Conservation (phyloP, 2,113 vertebrate genomes). For the Phrynosoma blainvillii region DNA sequence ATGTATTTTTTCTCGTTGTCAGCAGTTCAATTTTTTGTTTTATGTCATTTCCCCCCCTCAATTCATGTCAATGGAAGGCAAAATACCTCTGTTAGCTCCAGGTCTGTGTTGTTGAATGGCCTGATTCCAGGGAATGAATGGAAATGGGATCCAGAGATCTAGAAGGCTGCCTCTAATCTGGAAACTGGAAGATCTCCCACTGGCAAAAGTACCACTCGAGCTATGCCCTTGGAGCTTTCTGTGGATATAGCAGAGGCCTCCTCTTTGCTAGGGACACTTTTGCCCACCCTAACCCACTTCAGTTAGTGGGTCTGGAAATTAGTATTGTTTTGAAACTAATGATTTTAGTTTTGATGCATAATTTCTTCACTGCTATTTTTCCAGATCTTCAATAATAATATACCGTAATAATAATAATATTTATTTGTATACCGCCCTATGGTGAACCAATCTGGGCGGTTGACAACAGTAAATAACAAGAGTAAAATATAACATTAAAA, state of each 20-base stretch:
- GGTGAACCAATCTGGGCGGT: too few relatives aligned
- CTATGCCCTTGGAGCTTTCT: not conserved
- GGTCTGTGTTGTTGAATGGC: not conserved
- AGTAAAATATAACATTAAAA: too few relatives aligned
- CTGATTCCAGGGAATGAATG: not conserved
- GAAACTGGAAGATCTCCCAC: not conserved
- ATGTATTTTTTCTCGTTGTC: not conserved
- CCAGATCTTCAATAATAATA: conserved; percentile 56
- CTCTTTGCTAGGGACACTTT: not conserved
- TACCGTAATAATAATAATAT: too few relatives aligned
- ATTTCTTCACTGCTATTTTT: conserved; percentile 63
- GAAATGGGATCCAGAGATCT: not conserved
- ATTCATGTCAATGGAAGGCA: not conserved
- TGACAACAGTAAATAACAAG: too few relatives aligned
- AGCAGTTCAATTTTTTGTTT: not conserved
- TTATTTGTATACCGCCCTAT: too few relatives aligned
- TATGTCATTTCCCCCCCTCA: too few relatives aligned
- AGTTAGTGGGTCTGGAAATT: not conserved
- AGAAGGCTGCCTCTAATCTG: not conserved
- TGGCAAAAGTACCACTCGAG: not conserved
- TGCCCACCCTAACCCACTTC: not conserved
- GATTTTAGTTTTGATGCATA: conserved; percentile 65
- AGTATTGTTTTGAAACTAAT: conserved; percentile 42
- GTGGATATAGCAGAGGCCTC: not conserved
- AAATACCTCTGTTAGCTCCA: not conserved